Evolutionary conservation across 2,797 vertebrate species (phyloP).

Genomic region (Gadopsis bispinosus): DNA sequence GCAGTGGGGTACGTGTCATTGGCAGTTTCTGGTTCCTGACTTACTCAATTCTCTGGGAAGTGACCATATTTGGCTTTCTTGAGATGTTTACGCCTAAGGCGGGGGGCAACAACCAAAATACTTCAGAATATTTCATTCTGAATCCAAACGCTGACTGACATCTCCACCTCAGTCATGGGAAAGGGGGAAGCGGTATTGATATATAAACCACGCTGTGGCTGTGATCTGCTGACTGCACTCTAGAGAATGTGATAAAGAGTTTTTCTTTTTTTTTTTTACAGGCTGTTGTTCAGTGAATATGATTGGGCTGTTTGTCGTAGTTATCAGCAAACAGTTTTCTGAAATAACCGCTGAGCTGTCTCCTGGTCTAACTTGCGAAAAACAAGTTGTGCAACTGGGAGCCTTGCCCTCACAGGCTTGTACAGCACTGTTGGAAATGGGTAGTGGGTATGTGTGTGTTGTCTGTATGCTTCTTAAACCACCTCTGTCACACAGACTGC

Average conservation of each 20-base stretch:
- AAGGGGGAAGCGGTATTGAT: slow-evolving; percentile 46
- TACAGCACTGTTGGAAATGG: slow-evolving; percentile 65
- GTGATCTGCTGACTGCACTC: slow-evolving; percentile 32
- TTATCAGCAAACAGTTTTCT: slow-evolving; percentile 66
- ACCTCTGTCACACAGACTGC: neutral
- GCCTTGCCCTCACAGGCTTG: slow-evolving; percentile 71
- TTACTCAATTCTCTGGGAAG: slow-evolving; percentile 70
- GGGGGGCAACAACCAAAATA: slow-evolving; percentile 65
- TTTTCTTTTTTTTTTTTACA: slow-evolving; percentile 10
- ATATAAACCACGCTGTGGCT: slow-evolving; percentile 28
- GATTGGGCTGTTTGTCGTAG: slow-evolving; percentile 49
- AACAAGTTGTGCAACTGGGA: slow-evolving; percentile 81
- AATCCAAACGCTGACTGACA: slow-evolving; percentile 53
- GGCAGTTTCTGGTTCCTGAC: slow-evolving; percentile 67
- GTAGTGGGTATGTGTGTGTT: slow-evolving; percentile 37
- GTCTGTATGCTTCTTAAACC: slow-evolving; percentile 22
- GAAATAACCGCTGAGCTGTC: slow-evolving; percentile 70
- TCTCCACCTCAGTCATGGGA: slow-evolving; percentile 49
- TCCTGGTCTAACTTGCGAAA: slow-evolving; percentile 66
- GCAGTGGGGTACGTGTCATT: slow-evolving; percentile 62
- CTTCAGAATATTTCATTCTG: slow-evolving; percentile 67
- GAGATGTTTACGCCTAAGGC: slow-evolving; percentile 58
- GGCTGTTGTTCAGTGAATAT: slow-evolving; percentile 39
- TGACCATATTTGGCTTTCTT: slow-evolving; percentile 78
- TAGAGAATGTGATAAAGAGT: slow-evolving; percentile 36